These are phyloP conservation scores for Aspidiotus destructor DNA, from an alignment of 2,888 invertebrate species.

Conservation along the genomic window DNA sequence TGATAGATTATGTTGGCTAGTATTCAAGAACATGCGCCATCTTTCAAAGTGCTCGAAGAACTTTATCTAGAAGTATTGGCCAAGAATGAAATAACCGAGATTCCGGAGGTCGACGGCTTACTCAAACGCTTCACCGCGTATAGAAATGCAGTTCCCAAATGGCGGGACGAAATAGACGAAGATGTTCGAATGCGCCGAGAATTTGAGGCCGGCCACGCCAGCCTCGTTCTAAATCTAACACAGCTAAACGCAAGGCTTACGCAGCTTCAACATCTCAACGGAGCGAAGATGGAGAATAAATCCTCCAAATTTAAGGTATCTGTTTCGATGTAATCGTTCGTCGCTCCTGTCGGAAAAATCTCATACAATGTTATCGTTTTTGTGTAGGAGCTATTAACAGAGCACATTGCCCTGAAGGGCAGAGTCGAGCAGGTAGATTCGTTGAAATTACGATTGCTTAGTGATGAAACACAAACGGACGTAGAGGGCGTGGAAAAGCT, in stretches of 20 bases:
- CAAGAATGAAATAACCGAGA: conserved; percentile 14
- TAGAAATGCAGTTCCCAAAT: conserved; percentile 10
- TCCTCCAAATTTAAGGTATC: conserved; percentile 34
- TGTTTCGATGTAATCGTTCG: not conserved
- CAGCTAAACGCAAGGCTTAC: conserved; percentile 63
- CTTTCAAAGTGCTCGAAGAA: conserved; percentile 26
- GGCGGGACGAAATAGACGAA: conserved; percentile 46
- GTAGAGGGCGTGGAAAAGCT: conserved; percentile 49
- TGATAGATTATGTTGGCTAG: conserved; percentile 1
- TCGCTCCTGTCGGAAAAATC: not conserved
- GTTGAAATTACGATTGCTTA: conserved; percentile 52
- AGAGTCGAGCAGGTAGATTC: conserved; percentile 50
- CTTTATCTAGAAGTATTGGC: conserved; percentile 19
- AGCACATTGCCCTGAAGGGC: conserved; percentile 6
- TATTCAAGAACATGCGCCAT: conserved; percentile 23
- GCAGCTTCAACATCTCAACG: conserved; percentile 53
- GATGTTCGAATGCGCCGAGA: conserved; percentile 55
- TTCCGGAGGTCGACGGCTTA: conserved; percentile 6
- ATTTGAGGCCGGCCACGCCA: conserved; percentile 61
- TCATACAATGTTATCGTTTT: not conserved
- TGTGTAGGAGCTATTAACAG: not conserved
- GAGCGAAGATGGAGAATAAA: conserved; percentile 26
- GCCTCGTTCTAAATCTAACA: conserved; percentile 59
- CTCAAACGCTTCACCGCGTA: conserved; percentile 21
- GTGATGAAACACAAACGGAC: conserved; percentile 49